A percentile compares a stretch with the other conserved stretches of the same genome.
Conservation (phyloP, 2,113 vertebrate species). For the Haemorhous mexicanus region DNA sequence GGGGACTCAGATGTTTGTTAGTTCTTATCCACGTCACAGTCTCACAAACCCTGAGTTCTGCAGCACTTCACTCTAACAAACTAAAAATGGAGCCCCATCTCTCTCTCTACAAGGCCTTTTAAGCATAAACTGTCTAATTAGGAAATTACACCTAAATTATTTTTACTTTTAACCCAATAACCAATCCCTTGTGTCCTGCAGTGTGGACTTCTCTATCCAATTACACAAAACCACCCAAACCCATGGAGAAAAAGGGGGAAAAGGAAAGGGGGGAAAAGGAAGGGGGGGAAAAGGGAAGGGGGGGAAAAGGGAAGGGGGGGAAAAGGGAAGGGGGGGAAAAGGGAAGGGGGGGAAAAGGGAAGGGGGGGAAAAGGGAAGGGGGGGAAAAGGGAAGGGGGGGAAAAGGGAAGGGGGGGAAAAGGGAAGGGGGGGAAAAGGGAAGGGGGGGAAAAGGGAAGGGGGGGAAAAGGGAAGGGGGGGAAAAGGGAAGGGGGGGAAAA, state of each 20-base stretch:
- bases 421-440: too few species aligned
- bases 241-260: background rate
- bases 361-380: too few species aligned
- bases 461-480: too few species aligned
- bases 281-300: too few species aligned
- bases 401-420: too few species aligned
- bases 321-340: too few species aligned
- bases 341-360: too few species aligned
- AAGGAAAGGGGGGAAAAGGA: too few species aligned
- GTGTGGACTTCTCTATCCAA: background rate
- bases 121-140: background rate
- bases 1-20: background rate
- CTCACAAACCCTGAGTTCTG: background rate
- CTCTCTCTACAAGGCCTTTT: background rate
- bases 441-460: too few species aligned
- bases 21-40: background rate
- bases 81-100: background rate
- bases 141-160: background rate
- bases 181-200: accelerated
- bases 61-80: background rate
- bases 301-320: too few species aligned
- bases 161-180: background rate
- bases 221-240: background rate
- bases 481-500: too few species aligned
- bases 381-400: too few species aligned